These are phyloP conservation scores for Myotis davidii DNA, from an alignment of 2,113 vertebrate genomes.

Conservation along the genomic window DNA sequence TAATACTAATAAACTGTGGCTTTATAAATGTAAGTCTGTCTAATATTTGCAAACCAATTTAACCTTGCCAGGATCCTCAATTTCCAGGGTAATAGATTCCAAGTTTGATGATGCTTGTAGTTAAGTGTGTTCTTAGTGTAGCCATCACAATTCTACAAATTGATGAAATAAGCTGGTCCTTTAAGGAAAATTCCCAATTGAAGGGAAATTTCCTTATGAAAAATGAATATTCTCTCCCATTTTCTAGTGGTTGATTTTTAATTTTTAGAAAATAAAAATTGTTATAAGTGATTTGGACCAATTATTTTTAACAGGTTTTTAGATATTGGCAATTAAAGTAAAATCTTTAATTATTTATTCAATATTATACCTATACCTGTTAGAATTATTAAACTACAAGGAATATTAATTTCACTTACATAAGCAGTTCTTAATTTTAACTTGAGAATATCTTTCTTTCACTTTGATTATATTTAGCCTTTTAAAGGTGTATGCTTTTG, in stretches of 20 bases:
- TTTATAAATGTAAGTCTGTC: not conserved
- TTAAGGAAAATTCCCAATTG: not conserved
- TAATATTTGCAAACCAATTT: not conserved
- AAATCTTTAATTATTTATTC: not conserved
- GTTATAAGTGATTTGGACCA: not conserved
- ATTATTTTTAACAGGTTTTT: not conserved
- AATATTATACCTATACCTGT: not conserved
- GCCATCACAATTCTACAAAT: not conserved
- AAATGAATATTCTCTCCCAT: not conserved
- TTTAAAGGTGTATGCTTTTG: conserved; percentile 12
- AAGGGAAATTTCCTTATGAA: not conserved
- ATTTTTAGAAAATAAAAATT: not conserved
- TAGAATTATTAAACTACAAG: conserved; percentile 7
- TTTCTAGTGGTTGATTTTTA: not conserved
- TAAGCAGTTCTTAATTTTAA: conserved; percentile 13
- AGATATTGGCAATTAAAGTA: not conserved
- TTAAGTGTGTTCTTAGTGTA: not conserved
- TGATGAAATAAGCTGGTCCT: not conserved
- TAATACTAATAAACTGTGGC: not conserved
- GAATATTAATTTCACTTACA: not conserved
- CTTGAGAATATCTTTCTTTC: not conserved
- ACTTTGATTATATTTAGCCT: not conserved
- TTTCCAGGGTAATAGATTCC: not conserved
- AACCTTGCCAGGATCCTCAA: not conserved
- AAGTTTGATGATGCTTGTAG: not conserved